Evolutionary conservation across 64 coral and sea anemone species (phyloP).

Genomic region (Trachythela sp.): DNA sequence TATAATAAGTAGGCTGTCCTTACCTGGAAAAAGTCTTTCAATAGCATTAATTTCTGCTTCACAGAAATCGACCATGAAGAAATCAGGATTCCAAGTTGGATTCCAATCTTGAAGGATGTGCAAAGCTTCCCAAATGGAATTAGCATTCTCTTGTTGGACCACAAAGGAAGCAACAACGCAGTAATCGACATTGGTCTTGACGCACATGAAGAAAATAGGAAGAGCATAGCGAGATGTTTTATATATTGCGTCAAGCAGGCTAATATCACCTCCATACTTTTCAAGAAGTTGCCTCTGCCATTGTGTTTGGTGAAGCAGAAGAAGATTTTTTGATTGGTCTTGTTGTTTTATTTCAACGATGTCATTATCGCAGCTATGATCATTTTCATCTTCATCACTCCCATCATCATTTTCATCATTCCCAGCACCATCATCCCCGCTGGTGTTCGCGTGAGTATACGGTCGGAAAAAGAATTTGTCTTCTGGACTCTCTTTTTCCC

Average conservation of each 20-base stretch:
- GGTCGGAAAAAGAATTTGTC: too few species aligned
- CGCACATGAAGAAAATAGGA: constrained; percentile 9
- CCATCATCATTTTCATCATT: background rate
- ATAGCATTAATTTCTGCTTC: constrained; percentile 52
- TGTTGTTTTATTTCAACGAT: background rate
- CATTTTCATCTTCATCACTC: background rate
- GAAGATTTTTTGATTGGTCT: constrained; percentile 1
- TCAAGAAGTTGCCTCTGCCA: background rate
- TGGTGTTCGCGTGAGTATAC: too few species aligned
- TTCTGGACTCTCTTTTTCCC: too few species aligned
- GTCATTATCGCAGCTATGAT: background rate
- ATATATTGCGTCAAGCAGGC: constrained; percentile 54
- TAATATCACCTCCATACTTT: constrained; percentile 27
- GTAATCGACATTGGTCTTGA: constrained; percentile 59
- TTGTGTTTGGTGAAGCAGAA: constrained; percentile 27
- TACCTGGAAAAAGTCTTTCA: constrained; percentile 33
- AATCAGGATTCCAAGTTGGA: constrained; percentile 14
- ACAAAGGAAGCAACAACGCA: constrained; percentile 59
- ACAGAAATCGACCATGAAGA: constrained; percentile 43
- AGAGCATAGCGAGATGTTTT: constrained; percentile 50
- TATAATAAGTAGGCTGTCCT: background rate
- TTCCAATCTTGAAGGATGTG: constrained; percentile 12
- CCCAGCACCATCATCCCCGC: background rate
- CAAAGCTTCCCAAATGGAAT: constrained; percentile 34
- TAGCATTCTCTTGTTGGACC: constrained; percentile 35